Conservation (phyloP, 1,140 invertebrate species). For the Pogonognathellus flavescens region DNA sequence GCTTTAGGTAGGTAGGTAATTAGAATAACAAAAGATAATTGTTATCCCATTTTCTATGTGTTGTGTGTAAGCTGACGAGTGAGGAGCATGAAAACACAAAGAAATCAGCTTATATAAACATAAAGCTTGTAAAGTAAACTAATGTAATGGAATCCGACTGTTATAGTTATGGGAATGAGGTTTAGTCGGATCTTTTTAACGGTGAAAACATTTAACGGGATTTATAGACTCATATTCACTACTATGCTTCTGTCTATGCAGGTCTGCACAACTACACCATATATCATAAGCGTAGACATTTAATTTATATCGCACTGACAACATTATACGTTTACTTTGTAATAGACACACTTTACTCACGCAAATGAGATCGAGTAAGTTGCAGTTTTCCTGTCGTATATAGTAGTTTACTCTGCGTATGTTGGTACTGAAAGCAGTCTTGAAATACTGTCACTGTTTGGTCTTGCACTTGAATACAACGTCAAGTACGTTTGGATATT, state of each 20-base stretch:
- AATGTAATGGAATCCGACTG: slow-evolving; percentile 29
- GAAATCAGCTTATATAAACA: neutral
- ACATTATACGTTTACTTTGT: slow-evolving; percentile 11
- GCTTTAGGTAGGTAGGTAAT: neutral
- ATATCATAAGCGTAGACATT: no score
- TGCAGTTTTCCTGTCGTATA: neutral
- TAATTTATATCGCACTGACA: neutral
- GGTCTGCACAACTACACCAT: no score
- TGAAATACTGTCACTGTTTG: neutral
- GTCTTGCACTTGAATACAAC: neutral
- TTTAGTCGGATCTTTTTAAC: slow-evolving; percentile 52
- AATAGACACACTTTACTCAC: neutral
- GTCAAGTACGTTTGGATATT: slow-evolving; percentile 11
- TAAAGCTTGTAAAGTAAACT: slow-evolving; percentile 27
- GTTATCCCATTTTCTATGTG: neutral
- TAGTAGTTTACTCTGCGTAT: neutral
- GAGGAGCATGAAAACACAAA: no score
- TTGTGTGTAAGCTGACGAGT: slow-evolving; percentile 6
- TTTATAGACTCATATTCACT: slow-evolving; percentile 3
- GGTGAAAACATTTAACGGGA: slow-evolving; percentile 55
- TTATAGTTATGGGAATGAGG: slow-evolving; percentile 52
- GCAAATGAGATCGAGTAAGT: neutral
- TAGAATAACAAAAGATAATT: slow-evolving; percentile 38
- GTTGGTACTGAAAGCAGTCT: neutral
- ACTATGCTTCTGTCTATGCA: slow-evolving; percentile 2